Conservation (phyloP, 2,888 invertebrate genomes). For the Galeopsomyia nigrocyanea region DNA sequence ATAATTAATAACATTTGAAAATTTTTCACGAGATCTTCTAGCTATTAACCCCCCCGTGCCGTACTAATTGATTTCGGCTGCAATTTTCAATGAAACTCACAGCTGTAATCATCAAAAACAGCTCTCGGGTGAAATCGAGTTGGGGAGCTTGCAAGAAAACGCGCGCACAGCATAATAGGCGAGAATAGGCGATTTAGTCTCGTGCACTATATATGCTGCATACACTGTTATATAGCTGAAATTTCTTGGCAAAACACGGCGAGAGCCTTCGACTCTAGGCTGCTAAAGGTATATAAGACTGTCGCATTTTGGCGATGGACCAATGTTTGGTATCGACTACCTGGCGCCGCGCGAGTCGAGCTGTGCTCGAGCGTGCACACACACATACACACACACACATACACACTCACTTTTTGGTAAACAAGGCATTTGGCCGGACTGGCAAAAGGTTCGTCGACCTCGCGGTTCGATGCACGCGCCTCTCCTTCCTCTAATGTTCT, state of each 20-base stretch:
- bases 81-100: no score
- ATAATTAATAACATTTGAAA: no score
- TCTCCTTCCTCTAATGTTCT: slow-evolving; percentile 20
- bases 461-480: slow-evolving; percentile 6
- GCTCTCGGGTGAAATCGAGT: no score
- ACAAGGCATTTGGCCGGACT: slow-evolving; percentile 40
- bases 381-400: no score
- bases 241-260: slow-evolving; percentile 23
- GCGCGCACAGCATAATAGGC: background rate
- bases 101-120: no score
- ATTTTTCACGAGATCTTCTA: no score
- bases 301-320: slow-evolving; percentile 42
- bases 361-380: no score
- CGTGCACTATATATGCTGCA: background rate
- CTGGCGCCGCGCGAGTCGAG: slow-evolving; percentile 45
- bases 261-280: background rate
- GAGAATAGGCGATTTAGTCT: slow-evolving; percentile 14
- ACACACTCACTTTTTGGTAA: slow-evolving; percentile 34
- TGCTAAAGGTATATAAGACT: slow-evolving; percentile 16
- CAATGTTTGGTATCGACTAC: slow-evolving; percentile 46
- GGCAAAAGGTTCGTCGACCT: slow-evolving; percentile 43
- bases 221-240: background rate
- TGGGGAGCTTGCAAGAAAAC: background rate
- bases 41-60: no score
- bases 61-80: no score